A percentile compares a stretch with the other conserved stretches of the same genome.
Conservation (phyloP, 2,797 vertebrate species). For the Enteromius trimaculatus region DNA sequence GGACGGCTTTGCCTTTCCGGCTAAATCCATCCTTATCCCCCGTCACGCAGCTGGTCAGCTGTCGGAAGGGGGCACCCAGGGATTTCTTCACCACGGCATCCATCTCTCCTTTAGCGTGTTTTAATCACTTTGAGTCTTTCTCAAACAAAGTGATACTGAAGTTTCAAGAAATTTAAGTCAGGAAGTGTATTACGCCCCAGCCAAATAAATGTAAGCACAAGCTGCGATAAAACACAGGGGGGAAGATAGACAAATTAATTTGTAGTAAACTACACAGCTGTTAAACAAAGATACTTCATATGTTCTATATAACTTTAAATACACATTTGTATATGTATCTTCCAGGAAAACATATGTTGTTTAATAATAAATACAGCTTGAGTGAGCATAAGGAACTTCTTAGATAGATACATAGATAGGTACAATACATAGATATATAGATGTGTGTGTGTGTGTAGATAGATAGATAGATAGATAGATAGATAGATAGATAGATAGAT, state of each 20-base stretch:
- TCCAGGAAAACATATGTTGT: too few relatives aligned
- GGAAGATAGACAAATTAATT: background rate
- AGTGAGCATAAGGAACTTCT: too few relatives aligned
- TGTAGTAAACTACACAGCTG: background rate
- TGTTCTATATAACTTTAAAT: background rate
- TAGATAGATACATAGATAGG: too few relatives aligned
- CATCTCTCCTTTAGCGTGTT: constrained; percentile 62
- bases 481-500: too few relatives aligned
- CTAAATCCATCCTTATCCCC: constrained; percentile 60
- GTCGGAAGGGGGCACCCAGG: constrained; percentile 74
- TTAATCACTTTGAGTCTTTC: background rate
- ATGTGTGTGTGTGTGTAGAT: too few relatives aligned
- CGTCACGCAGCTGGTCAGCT: constrained; percentile 73
- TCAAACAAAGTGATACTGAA: background rate
- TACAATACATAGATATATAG: too few relatives aligned
- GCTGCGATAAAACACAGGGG: background rate
- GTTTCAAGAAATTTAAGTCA: background rate
- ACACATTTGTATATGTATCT: too few relatives aligned
- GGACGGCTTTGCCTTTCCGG: constrained; percentile 66
- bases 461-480: too few relatives aligned
- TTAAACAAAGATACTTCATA: background rate
- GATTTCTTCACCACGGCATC: constrained; percentile 73
- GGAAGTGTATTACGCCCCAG: background rate
- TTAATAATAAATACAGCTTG: too few relatives aligned
- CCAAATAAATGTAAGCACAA: background rate